These are phyloP conservation scores for Thyatira batis DNA, from an alignment of 2,888 invertebrate species.

Conservation along the genomic window DNA sequence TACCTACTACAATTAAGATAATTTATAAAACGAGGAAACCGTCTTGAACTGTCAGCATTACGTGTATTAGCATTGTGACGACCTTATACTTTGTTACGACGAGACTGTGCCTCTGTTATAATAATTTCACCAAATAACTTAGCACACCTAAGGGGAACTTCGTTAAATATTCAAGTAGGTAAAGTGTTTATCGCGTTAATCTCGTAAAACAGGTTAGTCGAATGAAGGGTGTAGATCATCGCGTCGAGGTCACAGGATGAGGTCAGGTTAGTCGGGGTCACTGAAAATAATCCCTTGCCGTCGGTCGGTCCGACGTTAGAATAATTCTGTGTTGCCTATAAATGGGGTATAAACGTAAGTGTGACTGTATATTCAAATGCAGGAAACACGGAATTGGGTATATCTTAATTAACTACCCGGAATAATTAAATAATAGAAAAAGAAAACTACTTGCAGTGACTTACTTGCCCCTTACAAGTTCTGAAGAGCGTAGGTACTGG, in stretches of 20 bases:
- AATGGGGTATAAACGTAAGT: conserved; percentile 30
- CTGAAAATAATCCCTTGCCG: conserved; percentile 63
- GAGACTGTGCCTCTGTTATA: conserved; percentile 36
- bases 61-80: conserved; percentile 39
- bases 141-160: conserved; percentile 45
- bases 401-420: not conserved
- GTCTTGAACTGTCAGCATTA: conserved; percentile 42
- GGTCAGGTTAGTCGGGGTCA: conserved; percentile 66
- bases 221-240: conserved; percentile 69
- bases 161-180: conserved; percentile 56
- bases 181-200: conserved; percentile 62
- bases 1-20: conserved; percentile 33
- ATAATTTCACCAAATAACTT: conserved; percentile 51
- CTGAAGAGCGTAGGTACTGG: conserved; percentile 58
- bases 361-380: conserved; percentile 50
- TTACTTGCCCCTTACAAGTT: conserved; percentile 51
- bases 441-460: conserved; percentile 56
- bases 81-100: conserved; percentile 36
- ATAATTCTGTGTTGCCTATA: conserved; percentile 38
- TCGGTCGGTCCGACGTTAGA: conserved; percentile 41
- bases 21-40: conserved; percentile 43
- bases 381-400: conserved; percentile 31
- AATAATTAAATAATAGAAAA: conserved; percentile 46
- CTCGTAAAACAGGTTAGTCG: conserved; percentile 70
- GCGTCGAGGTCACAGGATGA: conserved; percentile 67